Evolutionary conservation across 1,140 invertebrate species (phyloP).

Genomic region (Lutraria rhynchaena): DNA sequence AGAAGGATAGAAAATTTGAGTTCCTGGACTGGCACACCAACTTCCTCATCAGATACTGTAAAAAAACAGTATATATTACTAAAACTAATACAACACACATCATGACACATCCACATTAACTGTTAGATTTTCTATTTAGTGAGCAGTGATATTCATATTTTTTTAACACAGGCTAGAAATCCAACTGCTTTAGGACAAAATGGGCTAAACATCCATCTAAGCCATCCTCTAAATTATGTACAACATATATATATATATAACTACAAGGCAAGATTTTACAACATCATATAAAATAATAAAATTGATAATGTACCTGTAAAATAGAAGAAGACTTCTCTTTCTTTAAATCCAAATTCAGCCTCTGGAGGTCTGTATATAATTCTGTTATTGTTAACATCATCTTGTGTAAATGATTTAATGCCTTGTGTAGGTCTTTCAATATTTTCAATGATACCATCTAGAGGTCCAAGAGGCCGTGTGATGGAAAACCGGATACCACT

Average conservation of each 20-base stretch:
- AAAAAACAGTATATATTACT: no score
- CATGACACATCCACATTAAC: no score
- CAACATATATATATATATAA: no score
- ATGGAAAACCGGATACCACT: conserved; percentile 67
- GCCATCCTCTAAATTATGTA: no score
- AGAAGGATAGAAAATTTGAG: conserved; percentile 74
- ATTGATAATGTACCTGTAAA: conserved; percentile 76
- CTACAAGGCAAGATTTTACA: no score
- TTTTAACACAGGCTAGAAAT: no score
- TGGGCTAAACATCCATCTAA: no score
- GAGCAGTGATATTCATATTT: no score
- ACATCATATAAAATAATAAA: no score
- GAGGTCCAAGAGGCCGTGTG: conserved; percentile 61
- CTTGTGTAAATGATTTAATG: conserved; percentile 72
- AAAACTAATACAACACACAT: no score
- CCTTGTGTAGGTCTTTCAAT: conserved; percentile 68
- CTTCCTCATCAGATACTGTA: conserved; percentile 66
- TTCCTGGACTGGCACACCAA: conserved; percentile 63
- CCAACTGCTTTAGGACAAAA: no score
- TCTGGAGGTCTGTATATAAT: conserved; percentile 75
- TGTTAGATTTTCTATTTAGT: no score
- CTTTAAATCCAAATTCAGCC: conserved; percentile 63
- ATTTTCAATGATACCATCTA: conserved; percentile 72
- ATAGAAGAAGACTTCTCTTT: conserved; percentile 68
- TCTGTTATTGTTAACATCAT: conserved; percentile 73